Evolutionary conservation across 2,888 invertebrate species (phyloP).

Genomic region (Phengaris arion): DNA sequence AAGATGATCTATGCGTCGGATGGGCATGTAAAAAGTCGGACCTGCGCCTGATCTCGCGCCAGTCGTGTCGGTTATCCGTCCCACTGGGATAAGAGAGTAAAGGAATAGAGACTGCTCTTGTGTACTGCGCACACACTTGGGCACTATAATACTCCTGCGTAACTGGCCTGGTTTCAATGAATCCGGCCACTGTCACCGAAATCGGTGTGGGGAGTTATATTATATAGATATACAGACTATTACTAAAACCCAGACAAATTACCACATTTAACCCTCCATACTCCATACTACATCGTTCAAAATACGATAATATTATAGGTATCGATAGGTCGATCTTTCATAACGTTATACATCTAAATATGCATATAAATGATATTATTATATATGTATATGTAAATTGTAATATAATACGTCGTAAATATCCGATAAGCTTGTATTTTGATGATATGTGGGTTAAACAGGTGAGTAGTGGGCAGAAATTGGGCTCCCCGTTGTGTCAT

Average conservation of each 20-base stretch:
- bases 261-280: background rate
- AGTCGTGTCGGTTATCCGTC: too few relatives aligned
- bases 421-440: background rate
- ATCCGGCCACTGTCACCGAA: too few relatives aligned
- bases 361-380: constrained; percentile 8
- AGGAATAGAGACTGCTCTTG: too few relatives aligned
- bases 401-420: constrained; percentile 14
- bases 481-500: background rate
- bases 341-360: constrained; percentile 13
- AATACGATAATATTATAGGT: background rate
- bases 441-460: constrained; percentile 10
- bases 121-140: too few relatives aligned
- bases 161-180: too few relatives aligned
- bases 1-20: too few relatives aligned
- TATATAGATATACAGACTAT: background rate
- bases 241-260: too few relatives aligned
- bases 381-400: constrained; percentile 16
- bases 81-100: too few relatives aligned
- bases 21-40: too few relatives aligned
- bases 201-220: too few relatives aligned
- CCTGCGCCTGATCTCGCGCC: too few relatives aligned
- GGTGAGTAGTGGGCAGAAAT: background rate
- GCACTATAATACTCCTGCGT: too few relatives aligned
- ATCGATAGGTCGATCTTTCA: constrained; percentile 9
- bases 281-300: background rate